Base-by-base conservation (phyloP, 1,140 invertebrate genomes). In the Lordiphosa clarofinis region DNA sequence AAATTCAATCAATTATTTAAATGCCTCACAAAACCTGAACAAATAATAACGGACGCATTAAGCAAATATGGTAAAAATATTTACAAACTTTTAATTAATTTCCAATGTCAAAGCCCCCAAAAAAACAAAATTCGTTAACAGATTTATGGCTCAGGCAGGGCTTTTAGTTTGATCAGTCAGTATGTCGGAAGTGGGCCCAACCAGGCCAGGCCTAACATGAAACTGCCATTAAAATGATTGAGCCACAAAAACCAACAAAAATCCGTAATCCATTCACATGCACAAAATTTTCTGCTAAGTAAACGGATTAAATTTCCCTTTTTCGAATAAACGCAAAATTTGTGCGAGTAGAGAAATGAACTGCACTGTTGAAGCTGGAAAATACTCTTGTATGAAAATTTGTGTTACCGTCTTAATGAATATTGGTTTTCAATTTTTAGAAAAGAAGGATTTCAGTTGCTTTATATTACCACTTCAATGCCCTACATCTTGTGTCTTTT, bases 201-300 rank as follows among this genome's bases (percentile, higher is more conserved):
- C 38, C 38, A 39, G 46, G 46, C 55, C 35, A 68, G 55, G 61
- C 55, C 66, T 66, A 69, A 69, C 66, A 65, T 48, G 66, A 69
- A 65, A 69, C 50, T 60, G 66, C 61, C 66, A 69, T 69, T 69
- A 69, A 69, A 65, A 56, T 65, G 66, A 69, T 69, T 69, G 66
- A 69, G 61, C 61, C 66, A 46, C 66, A 60, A 68, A 69, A 69
- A 56, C 50, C 43, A 46, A 64, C 28, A 31, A 64, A 68, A 68
- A 59, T 68, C 60, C 55, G 53, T 56, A 68, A 54, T 58, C 48
- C 65, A 63, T 44, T 46, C 31, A 33, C 43, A 46, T 31, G 21
- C 35, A 19, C 13, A 46, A 43, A 56, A 61, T 43, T 40, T 50
- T 33, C 28, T 9, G 43, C 40, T 49, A 60, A 69, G 66, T 60